Evolutionary conservation across 2,113 vertebrate species (phyloP), one percentile per base, ranked within the genome.

Genomic region (Forbesichthys papilliferus): DNA sequence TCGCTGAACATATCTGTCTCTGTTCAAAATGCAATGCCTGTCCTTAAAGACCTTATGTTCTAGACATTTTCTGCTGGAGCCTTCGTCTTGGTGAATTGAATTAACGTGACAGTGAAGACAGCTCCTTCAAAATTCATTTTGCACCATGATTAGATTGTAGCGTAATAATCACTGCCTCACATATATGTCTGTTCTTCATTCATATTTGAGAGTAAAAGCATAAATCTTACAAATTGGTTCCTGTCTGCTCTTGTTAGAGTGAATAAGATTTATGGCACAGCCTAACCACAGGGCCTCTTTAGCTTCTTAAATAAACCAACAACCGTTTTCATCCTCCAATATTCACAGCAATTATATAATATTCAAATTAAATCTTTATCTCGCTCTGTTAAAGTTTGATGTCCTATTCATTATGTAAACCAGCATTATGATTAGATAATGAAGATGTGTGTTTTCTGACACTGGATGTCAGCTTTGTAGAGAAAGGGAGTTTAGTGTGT

Each of bases 71-170:
- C 85, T 79, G 75, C 59, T 62, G 68, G 77, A 76, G 86, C 90
- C 88, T 80, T 80, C 68, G 63, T 88, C 77, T 71, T 68, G 58
- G 58, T 70, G 74, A 92, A 93, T 91, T 87, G 78, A 88, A 90
- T 93, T 92, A 92, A 75, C 86, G 80, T 81, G 76, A 83, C 86
- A 81, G 86, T 84, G 86, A 82, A 80, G 75, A 79, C 47, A 71
- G 87, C 77, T 86, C 85, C 57, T 79, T 92, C 91, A 91, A 93
- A 92, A 93, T 91, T 88, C 66, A 93, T 93, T 91, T 93, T 91
- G 83, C 80, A 76, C 78, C 76, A 86, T 87, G 82, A 92, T 93
- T 91, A 66, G 84, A 91, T 92, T 42, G 91, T 86, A 78, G 73
- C 18, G 57, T 69, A 80, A 81, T 91, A 84, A 88, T 90, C 84